Conservation (phyloP, 2,797 vertebrate species). For the Avahi laniger region DNA sequence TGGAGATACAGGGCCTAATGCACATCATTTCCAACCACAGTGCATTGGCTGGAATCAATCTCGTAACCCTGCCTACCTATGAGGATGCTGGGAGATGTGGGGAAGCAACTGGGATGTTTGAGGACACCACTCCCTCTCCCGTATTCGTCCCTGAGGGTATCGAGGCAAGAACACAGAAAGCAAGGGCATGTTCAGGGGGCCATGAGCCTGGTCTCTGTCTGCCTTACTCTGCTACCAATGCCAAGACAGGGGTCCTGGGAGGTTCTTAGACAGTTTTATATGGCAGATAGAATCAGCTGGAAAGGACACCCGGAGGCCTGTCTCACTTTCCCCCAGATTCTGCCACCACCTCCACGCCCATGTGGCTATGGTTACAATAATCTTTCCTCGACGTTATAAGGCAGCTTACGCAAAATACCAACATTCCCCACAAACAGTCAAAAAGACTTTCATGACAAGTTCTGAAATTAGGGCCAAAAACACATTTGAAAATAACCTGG, state of each 20-base stretch:
- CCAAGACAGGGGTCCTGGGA: neutral
- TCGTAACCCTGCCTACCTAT: neutral
- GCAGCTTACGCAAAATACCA: neutral
- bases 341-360: neutral
- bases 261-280: neutral
- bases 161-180: neutral
- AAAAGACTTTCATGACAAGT: neutral
- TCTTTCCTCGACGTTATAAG: neutral
- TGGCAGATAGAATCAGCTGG: neutral
- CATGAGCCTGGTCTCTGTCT: neutral
- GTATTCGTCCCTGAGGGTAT: neutral
- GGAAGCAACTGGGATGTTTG: neutral
- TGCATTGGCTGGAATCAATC: neutral
- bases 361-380: neutral
- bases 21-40: neutral
- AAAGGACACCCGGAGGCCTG: neutral
- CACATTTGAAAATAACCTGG: neutral
- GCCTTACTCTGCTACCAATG: neutral
- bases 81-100: neutral
- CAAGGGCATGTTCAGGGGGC: neutral
- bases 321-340: neutral
- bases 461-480: neutral
- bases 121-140: neutral
- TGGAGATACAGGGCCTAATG: neutral
- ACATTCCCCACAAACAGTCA: neutral